These are phyloP conservation scores for Cosmia trapezina DNA, from an alignment of 2,888 invertebrate genomes.

Conservation along the genomic window DNA sequence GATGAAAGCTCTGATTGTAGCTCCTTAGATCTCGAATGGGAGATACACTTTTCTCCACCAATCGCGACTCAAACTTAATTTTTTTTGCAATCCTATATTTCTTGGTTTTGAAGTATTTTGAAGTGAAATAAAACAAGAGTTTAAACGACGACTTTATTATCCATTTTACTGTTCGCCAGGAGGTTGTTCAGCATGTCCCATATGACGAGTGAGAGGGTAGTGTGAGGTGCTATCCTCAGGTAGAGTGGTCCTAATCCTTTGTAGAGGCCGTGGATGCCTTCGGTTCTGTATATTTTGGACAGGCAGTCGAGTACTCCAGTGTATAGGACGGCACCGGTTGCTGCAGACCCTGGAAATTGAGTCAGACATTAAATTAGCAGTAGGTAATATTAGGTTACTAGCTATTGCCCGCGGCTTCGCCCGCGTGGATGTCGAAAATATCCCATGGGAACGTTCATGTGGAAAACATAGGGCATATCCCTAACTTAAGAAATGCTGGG, in stretches of 20 bases:
- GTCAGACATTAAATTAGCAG: background rate
- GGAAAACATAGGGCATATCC: no score
- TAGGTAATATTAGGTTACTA: no score
- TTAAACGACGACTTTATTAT: conserved; percentile 55
- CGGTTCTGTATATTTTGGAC: conserved; percentile 93
- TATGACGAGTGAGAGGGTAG: conserved; percentile 94
- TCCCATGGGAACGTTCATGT: no score
- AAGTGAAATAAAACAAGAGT: conserved; percentile 54
- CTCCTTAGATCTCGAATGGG: conserved; percentile 84
- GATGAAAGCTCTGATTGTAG: conserved; percentile 74
- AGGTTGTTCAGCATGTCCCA: conserved; percentile 91
- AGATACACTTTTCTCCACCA: conserved; percentile 84
- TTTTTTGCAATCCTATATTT: conserved; percentile 8
- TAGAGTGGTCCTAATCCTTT: conserved; percentile 95
- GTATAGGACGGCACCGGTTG: conserved; percentile 92
- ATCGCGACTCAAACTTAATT: conserved; percentile 53
- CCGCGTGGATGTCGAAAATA: no score
- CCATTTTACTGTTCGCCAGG: conserved; percentile 76
- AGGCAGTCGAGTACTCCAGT: conserved; percentile 94
- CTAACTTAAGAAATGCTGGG: no score
- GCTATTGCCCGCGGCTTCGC: no score
- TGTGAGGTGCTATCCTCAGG: conserved; percentile 94
- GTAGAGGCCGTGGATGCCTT: conserved; percentile 94
- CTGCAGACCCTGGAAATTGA: conserved; percentile 90
- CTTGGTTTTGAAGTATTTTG: conserved; percentile 7